Evolutionary conservation across 2,797 vertebrate genomes (phyloP).

Genomic region (Telmatherina bonti): DNA sequence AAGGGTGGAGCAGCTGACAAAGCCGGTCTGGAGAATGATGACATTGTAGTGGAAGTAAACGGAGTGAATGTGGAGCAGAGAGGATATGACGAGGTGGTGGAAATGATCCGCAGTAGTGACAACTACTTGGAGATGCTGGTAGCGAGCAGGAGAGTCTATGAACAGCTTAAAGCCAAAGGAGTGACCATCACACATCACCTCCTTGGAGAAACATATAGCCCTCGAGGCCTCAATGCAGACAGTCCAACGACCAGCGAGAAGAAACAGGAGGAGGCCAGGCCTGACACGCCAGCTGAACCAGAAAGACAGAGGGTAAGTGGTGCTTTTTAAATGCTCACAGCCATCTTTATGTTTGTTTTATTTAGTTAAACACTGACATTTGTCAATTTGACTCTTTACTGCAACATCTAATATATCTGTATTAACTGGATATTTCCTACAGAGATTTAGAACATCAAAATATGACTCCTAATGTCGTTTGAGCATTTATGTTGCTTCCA

Average conservation of each 20-base stretch:
- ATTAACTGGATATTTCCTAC: neutral
- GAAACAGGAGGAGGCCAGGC: constrained; percentile 5
- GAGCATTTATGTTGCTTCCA: no score
- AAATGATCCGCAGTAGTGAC: constrained; percentile 82
- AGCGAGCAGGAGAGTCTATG: constrained; percentile 83
- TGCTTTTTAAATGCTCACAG: neutral
- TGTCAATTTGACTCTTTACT: neutral
- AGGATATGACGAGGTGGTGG: constrained; percentile 86
- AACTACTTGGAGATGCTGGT: constrained; percentile 86
- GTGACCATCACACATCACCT: constrained; percentile 79
- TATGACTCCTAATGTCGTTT: no score
- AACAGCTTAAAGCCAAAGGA: constrained; percentile 83
- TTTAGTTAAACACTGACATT: neutral
- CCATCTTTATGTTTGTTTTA: neutral
- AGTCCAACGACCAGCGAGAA: neutral
- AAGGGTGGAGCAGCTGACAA: constrained; percentile 82
- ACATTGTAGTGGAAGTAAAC: constrained; percentile 91
- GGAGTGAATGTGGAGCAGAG: constrained; percentile 85
- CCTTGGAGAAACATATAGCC: constrained; percentile 47
- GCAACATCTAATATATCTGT: neutral
- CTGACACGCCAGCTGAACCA: constrained; percentile 50
- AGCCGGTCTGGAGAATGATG: constrained; percentile 87
- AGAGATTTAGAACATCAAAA: neutral
- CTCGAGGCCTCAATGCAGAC: constrained; percentile 34
- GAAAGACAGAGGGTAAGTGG: constrained; percentile 75